Evolutionary conservation across 1,140 invertebrate species (phyloP).

Genomic region (Pemphigus obesinymphae): DNA sequence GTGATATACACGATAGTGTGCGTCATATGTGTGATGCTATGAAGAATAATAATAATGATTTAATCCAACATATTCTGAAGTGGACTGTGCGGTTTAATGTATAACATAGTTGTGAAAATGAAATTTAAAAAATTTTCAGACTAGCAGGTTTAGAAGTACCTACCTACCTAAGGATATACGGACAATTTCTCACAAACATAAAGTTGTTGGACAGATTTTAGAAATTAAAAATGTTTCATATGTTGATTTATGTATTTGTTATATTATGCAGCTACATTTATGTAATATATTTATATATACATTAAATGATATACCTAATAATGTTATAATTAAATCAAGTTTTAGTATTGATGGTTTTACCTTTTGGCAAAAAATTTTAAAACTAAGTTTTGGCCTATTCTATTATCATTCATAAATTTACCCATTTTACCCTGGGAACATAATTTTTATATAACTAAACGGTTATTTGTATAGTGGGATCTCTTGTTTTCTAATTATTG

Average conservation of each 20-base stretch:
- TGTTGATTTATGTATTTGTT: background rate
- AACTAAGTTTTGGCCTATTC: background rate
- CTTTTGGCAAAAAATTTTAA: background rate
- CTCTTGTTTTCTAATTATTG: too few relatives aligned
- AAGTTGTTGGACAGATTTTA: conserved; percentile 55
- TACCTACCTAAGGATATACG: background rate
- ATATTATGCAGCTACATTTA: background rate
- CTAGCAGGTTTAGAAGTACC: background rate
- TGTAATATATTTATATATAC: too few relatives aligned
- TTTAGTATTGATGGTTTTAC: background rate
- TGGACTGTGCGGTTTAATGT: background rate
- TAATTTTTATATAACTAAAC: too few relatives aligned
- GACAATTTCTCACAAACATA: background rate
- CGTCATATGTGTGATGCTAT: too few relatives aligned
- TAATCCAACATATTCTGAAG: background rate
- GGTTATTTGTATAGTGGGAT: too few relatives aligned
- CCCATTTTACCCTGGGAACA: too few relatives aligned
- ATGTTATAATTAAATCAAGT: too few relatives aligned
- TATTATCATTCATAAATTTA: background rate
- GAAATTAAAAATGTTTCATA: conserved; percentile 41
- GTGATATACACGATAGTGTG: too few relatives aligned
- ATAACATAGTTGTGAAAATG: background rate
- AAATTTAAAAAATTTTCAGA: background rate
- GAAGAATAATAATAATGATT: background rate
- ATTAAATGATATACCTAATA: background rate